phyloP scores from a whole-genome alignment of 2,113 vertebrate species.

The Monarcha castaneiventris region DNA sequence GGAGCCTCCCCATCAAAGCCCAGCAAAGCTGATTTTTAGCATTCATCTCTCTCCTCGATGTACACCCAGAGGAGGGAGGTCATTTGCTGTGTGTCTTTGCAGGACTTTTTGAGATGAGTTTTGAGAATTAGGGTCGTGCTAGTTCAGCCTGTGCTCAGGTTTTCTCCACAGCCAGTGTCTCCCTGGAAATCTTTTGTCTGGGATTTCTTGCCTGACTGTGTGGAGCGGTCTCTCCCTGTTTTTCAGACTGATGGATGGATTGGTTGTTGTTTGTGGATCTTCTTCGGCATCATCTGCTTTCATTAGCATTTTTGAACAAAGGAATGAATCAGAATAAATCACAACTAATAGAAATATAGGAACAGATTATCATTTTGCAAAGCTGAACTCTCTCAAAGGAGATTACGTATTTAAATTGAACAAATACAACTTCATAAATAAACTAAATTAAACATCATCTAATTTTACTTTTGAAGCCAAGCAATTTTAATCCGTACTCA shows the following conservation, averaged over 20 bases:
- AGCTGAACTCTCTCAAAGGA: constrained; percentile 43
- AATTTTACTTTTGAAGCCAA: constrained; percentile 60
- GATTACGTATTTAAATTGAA: constrained; percentile 62
- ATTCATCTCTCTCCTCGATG: background rate
- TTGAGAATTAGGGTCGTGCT: background rate
- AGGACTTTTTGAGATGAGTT: background rate
- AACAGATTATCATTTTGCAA: constrained; percentile 52
- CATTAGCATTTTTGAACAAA: constrained; percentile 59
- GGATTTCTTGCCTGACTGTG: background rate
- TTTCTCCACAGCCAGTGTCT: background rate
- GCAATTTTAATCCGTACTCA: constrained; percentile 40
- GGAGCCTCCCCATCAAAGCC: background rate
- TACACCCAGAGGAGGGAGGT: background rate
- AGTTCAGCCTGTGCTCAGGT: background rate
- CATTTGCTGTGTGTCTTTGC: constrained; percentile 5
- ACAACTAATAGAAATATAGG: constrained; percentile 56
- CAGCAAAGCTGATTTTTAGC: background rate
- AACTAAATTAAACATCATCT: constrained; percentile 59
- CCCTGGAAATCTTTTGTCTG: background rate
- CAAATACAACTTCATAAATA: constrained; percentile 64
- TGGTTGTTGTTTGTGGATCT: background rate
- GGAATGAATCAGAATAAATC: constrained; percentile 57
- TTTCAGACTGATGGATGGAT: background rate
- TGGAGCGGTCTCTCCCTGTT: background rate
- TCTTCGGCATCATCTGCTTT: constrained; percentile 28